Conservation (phyloP, 2,113 vertebrate genomes). For the Smithornis capensis region DNA sequence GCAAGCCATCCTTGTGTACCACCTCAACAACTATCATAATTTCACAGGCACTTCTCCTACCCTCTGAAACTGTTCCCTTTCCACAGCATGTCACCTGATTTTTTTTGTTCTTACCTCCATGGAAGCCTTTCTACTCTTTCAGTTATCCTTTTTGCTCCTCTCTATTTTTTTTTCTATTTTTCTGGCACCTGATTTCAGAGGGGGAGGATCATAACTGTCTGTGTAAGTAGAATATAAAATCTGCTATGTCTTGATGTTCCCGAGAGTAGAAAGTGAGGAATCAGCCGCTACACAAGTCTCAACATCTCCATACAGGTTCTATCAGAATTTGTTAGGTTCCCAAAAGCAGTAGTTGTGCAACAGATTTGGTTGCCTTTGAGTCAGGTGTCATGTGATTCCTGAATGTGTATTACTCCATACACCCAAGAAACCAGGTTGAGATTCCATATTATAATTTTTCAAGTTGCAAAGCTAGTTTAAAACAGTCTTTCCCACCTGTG, state of each 20-base stretch:
- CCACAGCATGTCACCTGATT: not conserved
- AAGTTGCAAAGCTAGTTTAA: slow-evolving; percentile 46
- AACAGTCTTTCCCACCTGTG: not conserved
- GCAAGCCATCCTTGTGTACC: not conserved
- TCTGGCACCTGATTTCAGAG: not conserved
- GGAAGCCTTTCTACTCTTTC: not conserved
- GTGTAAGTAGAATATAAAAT: not conserved
- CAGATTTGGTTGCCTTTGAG: slow-evolving; percentile 30
- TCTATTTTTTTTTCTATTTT: not conserved
- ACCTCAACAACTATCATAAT: not conserved
- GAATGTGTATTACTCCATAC: slow-evolving; percentile 1
- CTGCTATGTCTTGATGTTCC: not conserved
- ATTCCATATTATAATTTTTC: not conserved
- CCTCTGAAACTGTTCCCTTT: not conserved
- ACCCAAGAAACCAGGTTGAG: slow-evolving; percentile 30
- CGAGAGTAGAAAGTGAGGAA: not conserved
- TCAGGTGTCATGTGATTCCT: slow-evolving; percentile 33
- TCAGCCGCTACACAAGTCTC: not conserved
- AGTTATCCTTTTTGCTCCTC: not conserved
- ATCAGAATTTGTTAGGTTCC: slow-evolving; percentile 9
- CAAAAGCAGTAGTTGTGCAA: slow-evolving; percentile 25
- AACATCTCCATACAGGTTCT: slow-evolving; percentile 7
- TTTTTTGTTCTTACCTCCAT: not conserved
- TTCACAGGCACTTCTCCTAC: not conserved
- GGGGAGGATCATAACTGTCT: not conserved